A percentile compares a stretch with the other conserved stretches of the same genome.
Conservation (phyloP, 1,140 invertebrate genomes). For the Leptinotarsa texana region DNA sequence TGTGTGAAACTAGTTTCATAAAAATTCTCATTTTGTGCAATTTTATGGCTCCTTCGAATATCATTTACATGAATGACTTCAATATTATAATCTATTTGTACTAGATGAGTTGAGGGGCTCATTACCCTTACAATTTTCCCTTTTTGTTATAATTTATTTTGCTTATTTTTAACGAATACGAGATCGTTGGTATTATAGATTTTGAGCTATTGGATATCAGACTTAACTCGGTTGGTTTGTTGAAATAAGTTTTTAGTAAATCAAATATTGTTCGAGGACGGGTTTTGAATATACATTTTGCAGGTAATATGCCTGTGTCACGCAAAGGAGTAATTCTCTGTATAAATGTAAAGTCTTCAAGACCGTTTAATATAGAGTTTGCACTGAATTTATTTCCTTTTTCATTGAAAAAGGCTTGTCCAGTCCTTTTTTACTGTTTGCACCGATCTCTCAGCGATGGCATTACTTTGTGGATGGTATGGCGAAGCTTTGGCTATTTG, state of each 20-base stretch:
- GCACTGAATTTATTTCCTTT: too few species aligned
- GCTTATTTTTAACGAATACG: too few species aligned
- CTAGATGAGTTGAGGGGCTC: conserved; percentile 11
- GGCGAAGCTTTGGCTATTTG: conserved; percentile 48
- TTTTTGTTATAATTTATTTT: conserved; percentile 36
- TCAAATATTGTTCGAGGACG: too few species aligned
- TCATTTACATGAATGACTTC: background rate
- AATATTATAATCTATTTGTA: conserved; percentile 10
- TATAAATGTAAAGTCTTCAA: background rate
- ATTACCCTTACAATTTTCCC: background rate
- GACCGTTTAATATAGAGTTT: background rate
- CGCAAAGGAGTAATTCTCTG: background rate
- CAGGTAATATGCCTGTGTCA: too few species aligned
- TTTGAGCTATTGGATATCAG: too few species aligned
- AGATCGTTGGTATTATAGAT: too few species aligned
- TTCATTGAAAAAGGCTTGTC: background rate
- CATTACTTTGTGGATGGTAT: conserved; percentile 56
- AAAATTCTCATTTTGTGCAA: too few species aligned
- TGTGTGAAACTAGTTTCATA: too few species aligned
- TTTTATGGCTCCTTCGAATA: too few species aligned
- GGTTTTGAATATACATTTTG: too few species aligned
- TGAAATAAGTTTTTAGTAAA: too few species aligned
- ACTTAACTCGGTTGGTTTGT: too few species aligned
- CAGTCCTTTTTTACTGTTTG: background rate
- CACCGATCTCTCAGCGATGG: conserved; percentile 50